Evolutionary conservation across 2,888 invertebrate genomes (phyloP).

Genomic region (Pterostichus madidus): DNA sequence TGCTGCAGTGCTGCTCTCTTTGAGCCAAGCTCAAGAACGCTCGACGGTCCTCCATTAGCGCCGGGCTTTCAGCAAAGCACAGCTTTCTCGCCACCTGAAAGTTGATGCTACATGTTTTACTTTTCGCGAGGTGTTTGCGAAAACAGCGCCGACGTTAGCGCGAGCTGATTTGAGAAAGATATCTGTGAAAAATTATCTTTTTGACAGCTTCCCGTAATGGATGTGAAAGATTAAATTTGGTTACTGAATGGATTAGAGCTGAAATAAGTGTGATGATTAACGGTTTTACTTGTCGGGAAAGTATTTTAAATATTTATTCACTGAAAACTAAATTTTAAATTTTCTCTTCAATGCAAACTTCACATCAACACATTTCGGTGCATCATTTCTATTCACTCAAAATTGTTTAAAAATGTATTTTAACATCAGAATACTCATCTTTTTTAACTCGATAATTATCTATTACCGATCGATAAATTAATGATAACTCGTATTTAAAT

Average conservation of each 20-base stretch:
- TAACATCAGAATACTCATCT: too few species aligned
- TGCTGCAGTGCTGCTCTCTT: constrained; percentile 3
- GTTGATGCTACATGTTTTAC: constrained; percentile 48
- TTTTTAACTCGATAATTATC: too few species aligned
- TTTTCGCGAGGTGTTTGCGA: constrained; percentile 49
- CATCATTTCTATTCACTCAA: too few species aligned
- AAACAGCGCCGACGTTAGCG: constrained; percentile 32
- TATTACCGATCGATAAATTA: too few species aligned
- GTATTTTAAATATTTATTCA: constrained; percentile 49
- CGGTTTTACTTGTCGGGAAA: constrained; percentile 48
- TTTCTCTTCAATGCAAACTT: neutral
- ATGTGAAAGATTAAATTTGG: constrained; percentile 50
- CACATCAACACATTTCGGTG: neutral
- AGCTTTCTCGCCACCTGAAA: constrained; percentile 23
- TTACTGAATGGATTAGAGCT: constrained; percentile 44
- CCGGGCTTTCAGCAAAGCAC: constrained; percentile 41
- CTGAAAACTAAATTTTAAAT: constrained; percentile 45
- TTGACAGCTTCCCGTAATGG: constrained; percentile 33
- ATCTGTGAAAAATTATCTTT: constrained; percentile 52
- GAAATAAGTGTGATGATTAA: constrained; percentile 49
- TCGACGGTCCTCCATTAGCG: constrained; percentile 50
- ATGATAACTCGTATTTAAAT: too few species aligned
- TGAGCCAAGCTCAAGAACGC: constrained; percentile 46
- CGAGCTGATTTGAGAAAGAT: constrained; percentile 40
- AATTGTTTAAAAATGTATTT: too few species aligned